These are phyloP conservation scores for Axis porcinus DNA, from an alignment of 2,113 vertebrate species.

Conservation along the genomic window DNA sequence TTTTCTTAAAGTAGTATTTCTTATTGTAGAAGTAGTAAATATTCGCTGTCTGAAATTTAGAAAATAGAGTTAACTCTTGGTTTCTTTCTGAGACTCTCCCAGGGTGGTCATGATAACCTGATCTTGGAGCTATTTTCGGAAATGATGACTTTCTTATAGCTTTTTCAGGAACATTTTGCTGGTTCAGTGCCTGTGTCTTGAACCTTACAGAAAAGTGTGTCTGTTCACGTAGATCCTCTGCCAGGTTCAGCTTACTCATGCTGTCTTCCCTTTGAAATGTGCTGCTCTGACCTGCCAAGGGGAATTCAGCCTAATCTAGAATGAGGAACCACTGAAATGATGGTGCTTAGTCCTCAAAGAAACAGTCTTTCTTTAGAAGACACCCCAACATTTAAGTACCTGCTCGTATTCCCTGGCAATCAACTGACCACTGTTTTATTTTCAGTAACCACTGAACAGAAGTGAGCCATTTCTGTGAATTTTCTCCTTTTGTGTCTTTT, in stretches of 20 bases:
- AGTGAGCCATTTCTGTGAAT: conserved; percentile 27
- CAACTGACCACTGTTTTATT: neutral
- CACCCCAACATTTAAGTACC: neutral
- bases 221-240: neutral
- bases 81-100: neutral
- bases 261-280: neutral
- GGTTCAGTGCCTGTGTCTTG: neutral
- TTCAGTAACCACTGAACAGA: neutral
- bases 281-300: neutral
- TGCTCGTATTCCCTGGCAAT: neutral
- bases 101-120: neutral
- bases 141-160: neutral
- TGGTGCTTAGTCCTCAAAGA: neutral
- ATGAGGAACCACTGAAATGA: neutral
- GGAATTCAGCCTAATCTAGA: neutral
- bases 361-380: neutral
- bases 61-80: neutral
- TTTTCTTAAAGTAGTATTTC: neutral
- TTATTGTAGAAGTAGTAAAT: neutral
- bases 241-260: neutral
- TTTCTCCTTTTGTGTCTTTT: conserved; percentile 31
- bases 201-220: neutral
- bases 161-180: neutral
- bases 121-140: neutral
- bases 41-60: neutral